Evolutionary conservation across 2,797 vertebrate species (phyloP), one percentile per base, ranked within the genome.

Genomic region (Amblyopsis hoosieri): DNA sequence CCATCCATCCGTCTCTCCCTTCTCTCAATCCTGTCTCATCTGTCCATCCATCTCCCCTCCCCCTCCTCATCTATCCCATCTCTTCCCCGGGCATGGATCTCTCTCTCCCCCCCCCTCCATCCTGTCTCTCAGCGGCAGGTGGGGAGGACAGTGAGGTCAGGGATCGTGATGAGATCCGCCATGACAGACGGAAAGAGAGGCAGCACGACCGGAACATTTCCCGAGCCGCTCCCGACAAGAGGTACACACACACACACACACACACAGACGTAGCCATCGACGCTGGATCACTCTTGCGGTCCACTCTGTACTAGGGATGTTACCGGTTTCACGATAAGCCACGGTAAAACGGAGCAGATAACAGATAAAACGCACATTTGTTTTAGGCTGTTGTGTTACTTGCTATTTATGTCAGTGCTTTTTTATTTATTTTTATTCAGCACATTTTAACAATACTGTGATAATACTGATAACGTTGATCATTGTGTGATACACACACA

Each of bases 191-290:
- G 81, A 98, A 96, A 89, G 96, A 98, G 76, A 92, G 97, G 59
- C 96, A 98, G 86, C 97, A 99, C 13, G 96, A 99, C 85, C 91
- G 96, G 60, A 99, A 99, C 87, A 95, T 99, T 79, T 95, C 95
- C 84, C 92, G 96, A 73, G 96, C 97, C 48, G 96, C 97, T 59
- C 97, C 96, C 52, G 96, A 99, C 89, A 99, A 98, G 90, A 97
- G 98, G 98, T 98, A 74, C 72, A 8, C 10, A 5, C 13, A 3
- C 12, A 11, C 19, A 19, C 19, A 19, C 19, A 23, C 19, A 23
- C 19, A 23, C 23, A 23, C 23, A 3, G 23, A 23, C 3, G 5
- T 46, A 13, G 23, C 23, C 23, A 23, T 23, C 23, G 23, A 23
- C 23, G 23, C 23, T 23, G 23, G 23, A 3, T 23, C 23, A 23